phyloP scores from a whole-genome alignment of 2,113 vertebrate species.

The Axis porcinus region DNA sequence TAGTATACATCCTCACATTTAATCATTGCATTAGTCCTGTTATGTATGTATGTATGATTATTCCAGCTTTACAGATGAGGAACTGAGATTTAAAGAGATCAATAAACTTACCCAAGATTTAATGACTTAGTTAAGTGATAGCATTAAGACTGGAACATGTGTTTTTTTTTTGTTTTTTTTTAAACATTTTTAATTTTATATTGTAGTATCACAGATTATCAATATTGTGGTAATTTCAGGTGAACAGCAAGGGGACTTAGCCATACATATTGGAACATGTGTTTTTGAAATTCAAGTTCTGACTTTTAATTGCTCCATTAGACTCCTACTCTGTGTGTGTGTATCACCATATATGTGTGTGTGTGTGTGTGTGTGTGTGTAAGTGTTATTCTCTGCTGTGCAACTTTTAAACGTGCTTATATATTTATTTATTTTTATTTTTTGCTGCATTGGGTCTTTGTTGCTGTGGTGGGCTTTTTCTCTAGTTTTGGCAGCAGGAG shows the following conservation, averaged over 20 bases:
- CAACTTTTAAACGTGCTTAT: neutral
- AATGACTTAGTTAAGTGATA: neutral
- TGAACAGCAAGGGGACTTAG: neutral
- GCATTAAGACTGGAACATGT: neutral
- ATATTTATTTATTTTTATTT: neutral
- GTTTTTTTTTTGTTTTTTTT: neutral
- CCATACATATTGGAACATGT: neutral
- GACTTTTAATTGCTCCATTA: neutral
- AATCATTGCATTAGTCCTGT: neutral
- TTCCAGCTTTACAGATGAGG: neutral
- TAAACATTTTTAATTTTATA: neutral
- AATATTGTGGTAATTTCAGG: neutral
- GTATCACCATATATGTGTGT: neutral
- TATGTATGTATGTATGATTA: neutral
- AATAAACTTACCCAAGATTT: neutral
- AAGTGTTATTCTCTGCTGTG: neutral
- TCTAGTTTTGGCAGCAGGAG: neutral
- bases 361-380: neutral
- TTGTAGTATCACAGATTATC: neutral
- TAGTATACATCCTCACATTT: neutral
- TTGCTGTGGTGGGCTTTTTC: neutral
- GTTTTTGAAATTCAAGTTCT: neutral
- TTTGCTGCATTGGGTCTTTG: neutral
- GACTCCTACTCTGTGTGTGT: neutral
- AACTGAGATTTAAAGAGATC: neutral